phyloP scores from a whole-genome alignment of 2,888 invertebrate species.

The Omphaloscelis lunosa region DNA sequence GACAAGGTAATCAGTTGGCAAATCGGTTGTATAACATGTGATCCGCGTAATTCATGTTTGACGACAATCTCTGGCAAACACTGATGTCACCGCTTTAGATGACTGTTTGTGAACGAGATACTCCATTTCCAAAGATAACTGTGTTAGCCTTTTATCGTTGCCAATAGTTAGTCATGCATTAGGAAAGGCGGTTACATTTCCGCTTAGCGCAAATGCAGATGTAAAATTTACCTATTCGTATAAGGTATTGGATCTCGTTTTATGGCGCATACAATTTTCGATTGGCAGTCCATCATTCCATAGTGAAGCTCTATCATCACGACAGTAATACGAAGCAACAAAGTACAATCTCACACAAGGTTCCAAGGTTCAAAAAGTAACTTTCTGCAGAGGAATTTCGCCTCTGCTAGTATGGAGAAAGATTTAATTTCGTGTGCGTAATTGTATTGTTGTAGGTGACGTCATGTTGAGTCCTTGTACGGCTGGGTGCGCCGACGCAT shows the following conservation, averaged over 20 bases:
- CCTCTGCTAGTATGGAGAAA: conserved; percentile 67
- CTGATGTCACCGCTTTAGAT: conserved; percentile 72
- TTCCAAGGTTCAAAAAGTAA: conserved; percentile 63
- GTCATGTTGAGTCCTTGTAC: conserved; percentile 87
- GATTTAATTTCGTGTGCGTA: conserved; percentile 70
- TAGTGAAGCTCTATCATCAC: conserved; percentile 65
- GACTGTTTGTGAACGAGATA: conserved; percentile 50
- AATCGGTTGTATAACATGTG: conserved; percentile 71
- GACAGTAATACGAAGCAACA: conserved; percentile 61
- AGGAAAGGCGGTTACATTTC: conserved; percentile 63
- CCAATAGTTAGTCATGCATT: conserved; percentile 57
- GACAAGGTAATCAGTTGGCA: conserved; percentile 68
- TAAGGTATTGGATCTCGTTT: conserved; percentile 58
- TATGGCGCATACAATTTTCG: conserved; percentile 63
- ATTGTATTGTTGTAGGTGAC: conserved; percentile 78
- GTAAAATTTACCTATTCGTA: conserved; percentile 51
- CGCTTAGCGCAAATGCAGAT: conserved; percentile 47
- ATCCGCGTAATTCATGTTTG: conserved; percentile 68
- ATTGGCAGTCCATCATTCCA: conserved; percentile 67
- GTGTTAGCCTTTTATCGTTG: conserved; percentile 52
- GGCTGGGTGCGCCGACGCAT: conserved; percentile 85
- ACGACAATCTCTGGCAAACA: conserved; percentile 67
- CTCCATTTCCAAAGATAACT: conserved; percentile 59
- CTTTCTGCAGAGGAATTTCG: conserved; percentile 64
- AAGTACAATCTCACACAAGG: conserved; percentile 69